Conservation (phyloP, 1,140 invertebrate genomes). For the Druon quercuslanigerum region DNA sequence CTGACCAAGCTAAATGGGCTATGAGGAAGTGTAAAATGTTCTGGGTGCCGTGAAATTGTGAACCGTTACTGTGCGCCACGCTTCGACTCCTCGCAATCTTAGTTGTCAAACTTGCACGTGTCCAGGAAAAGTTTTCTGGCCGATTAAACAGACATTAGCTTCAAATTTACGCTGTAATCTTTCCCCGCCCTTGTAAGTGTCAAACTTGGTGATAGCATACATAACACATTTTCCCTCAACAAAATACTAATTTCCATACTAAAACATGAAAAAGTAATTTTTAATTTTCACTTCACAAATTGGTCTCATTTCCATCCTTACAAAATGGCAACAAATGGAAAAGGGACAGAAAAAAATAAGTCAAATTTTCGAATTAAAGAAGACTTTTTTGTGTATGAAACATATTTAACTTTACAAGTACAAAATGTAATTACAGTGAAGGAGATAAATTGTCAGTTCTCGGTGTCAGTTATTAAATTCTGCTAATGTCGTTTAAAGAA, state of each 20-base stretch:
- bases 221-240: neutral
- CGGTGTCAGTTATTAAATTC: neutral
- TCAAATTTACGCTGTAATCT: conserved; percentile 13
- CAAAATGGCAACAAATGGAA: too few relatives aligned
- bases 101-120: conserved; percentile 69
- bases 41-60: conserved; percentile 33
- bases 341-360: too few relatives aligned
- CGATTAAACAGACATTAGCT: neutral
- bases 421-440: neutral
- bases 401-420: too few relatives aligned
- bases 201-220: neutral
- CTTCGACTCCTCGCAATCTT: conserved; percentile 64
- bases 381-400: too few relatives aligned
- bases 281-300: neutral
- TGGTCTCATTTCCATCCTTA: too few relatives aligned
- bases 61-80: conserved; percentile 49
- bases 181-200: neutral
- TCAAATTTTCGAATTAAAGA: neutral
- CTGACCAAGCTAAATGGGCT: neutral
- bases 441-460: neutral
- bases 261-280: neutral
- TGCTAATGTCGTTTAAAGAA: neutral
- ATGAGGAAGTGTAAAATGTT: conserved; percentile 5
- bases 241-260: neutral
- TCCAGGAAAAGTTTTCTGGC: conserved; percentile 32